These are phyloP conservation scores for Saccostrea glomerata DNA, from an alignment of 1,140 invertebrate species.

Conservation along the genomic window DNA sequence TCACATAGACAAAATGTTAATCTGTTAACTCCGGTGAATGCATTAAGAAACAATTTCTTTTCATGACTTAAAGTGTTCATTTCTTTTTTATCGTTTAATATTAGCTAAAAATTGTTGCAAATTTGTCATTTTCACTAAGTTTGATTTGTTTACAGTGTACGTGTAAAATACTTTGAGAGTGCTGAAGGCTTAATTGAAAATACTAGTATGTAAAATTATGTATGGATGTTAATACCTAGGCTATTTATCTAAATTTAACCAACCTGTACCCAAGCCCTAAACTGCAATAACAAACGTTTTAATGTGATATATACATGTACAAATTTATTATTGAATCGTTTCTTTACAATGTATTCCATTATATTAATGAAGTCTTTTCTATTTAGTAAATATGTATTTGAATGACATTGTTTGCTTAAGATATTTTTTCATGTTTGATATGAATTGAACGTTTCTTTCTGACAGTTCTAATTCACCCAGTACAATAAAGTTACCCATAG, in stretches of 20 bases:
- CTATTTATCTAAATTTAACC: neutral
- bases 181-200: neutral
- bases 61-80: too few relatives aligned
- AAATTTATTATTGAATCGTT: constrained; percentile 6
- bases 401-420: neutral
- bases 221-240: too few relatives aligned
- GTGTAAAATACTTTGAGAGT: neutral
- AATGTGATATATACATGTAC: neutral
- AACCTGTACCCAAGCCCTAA: neutral
- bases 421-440: constrained; percentile 30
- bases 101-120: neutral
- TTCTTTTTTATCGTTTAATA: too few relatives aligned
- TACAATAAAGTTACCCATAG: neutral
- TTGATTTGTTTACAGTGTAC: neutral
- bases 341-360: neutral
- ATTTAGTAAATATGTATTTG: neutral
- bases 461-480: neutral
- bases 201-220: neutral
- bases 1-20: neutral
- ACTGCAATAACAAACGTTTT: neutral
- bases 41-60: constrained; percentile 22
- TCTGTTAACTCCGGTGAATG: neutral
- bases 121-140: neutral
- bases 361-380: constrained; percentile 24
- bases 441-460: neutral